Percentiles rank a stretch among this genome's conserved stretches.
Conservation (phyloP, 2,888 invertebrate species). For the Caenorhabditis sp. region DNA sequence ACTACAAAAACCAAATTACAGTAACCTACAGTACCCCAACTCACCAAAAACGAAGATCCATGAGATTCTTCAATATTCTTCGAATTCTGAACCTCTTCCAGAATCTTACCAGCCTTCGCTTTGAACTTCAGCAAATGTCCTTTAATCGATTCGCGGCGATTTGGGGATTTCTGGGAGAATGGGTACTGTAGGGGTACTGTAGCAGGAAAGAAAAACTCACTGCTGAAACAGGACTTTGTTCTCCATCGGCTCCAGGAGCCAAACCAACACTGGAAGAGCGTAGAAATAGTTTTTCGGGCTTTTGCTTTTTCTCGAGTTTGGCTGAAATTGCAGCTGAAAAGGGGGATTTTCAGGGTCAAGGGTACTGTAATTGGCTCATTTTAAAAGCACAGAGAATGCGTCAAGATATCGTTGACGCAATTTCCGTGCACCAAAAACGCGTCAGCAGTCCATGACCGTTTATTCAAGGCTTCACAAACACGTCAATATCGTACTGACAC, state of each 20-base stretch:
- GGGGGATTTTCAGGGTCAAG: not conserved
- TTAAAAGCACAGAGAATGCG: too few species aligned
- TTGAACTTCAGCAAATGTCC: conserved; percentile 53
- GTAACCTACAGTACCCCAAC: not conserved
- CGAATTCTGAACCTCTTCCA: conserved; percentile 39
- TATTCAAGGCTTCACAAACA: too few species aligned
- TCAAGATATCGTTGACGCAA: too few species aligned
- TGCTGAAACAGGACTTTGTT: conserved; percentile 12
- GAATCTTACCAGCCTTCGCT: conserved; percentile 46
- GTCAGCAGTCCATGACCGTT: too few species aligned
- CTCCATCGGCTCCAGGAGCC: conserved; percentile 27
- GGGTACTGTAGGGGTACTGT: too few species aligned
- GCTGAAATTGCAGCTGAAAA: conserved; percentile 1
- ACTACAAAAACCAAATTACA: conserved; percentile 4
- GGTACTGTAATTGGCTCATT: not conserved
- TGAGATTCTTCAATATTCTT: not conserved
- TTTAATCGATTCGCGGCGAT: conserved; percentile 53
- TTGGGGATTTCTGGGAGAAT: conserved; percentile 10
- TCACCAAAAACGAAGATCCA: not conserved
- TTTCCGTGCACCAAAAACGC: too few species aligned
- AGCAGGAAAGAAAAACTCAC: too few species aligned
- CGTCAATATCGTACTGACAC: too few species aligned
- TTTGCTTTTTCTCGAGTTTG: not conserved
- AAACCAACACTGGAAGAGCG: conserved; percentile 26
- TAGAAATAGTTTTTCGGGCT: conserved; percentile 26